These are phyloP conservation scores for Podarcis cretensis DNA, from an alignment of 2,113 vertebrate species.

Conservation along the genomic window DNA sequence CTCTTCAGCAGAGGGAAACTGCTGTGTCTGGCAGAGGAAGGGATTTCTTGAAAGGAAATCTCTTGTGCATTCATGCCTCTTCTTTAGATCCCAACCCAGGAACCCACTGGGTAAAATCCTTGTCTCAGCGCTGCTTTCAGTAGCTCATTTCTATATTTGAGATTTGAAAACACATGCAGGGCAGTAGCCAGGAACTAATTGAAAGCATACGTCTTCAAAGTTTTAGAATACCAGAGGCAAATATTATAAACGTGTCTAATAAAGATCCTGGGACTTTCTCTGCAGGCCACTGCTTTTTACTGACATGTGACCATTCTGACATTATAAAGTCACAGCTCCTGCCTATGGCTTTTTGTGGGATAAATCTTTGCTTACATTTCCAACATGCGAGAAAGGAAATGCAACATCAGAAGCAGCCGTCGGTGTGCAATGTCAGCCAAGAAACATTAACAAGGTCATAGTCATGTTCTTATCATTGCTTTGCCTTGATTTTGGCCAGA, in stretches of 20 bases:
- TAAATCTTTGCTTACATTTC: neutral
- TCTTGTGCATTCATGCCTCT: neutral
- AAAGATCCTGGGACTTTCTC: neutral
- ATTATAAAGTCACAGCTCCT: neutral
- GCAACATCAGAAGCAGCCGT: neutral
- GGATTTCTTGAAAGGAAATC: neutral
- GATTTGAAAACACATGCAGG: neutral
- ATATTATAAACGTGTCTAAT: neutral
- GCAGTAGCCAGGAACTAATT: neutral
- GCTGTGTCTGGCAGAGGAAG: neutral
- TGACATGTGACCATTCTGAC: neutral
- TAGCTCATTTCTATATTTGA: neutral
- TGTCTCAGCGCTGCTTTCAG: neutral
- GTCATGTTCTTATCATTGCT: neutral
- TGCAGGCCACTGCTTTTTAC: neutral
- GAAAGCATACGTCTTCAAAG: neutral
- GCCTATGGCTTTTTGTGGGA: neutral
- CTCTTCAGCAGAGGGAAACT: neutral
- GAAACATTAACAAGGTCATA: neutral
- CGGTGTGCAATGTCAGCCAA: neutral
- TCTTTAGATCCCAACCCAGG: neutral
- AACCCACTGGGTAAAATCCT: neutral
- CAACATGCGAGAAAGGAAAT: neutral
- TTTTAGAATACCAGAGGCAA: neutral
- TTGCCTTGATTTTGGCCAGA: neutral